Base-by-base conservation (phyloP, 2,797 vertebrate species). In the Sphenodon punctatus region DNA sequence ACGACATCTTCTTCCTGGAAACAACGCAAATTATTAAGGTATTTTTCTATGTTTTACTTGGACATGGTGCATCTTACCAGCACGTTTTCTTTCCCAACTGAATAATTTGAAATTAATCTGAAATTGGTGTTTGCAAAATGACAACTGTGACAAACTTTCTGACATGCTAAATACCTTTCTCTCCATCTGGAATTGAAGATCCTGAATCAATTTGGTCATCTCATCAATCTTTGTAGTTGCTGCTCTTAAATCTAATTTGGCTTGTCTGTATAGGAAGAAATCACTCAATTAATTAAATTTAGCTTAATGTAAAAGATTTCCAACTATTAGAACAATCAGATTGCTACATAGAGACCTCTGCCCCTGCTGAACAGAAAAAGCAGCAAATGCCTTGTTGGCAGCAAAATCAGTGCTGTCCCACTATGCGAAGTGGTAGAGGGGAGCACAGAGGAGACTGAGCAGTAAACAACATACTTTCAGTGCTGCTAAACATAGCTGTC, bases 161-260 rank as follows among this genome's bases (percentile, higher is more conserved):
- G 43, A 49, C 71, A 76, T 32, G 63, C 36, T 39, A 60, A 94
- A 89, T 94, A 99, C 98, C 96, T 94, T 96, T 93, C 95, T 97
- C 69, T 97, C 95, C 86, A 98, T 88, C 32, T 97, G 96, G 22
- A 93, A 95, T 87, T 97, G 97, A 82, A 98, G 84, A 45, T 86
- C 95, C 89, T 98, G 96, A 55, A 95, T 83, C 67, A 97, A 58
- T 79, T 93, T 96, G 61, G 94, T 97, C 95, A 98, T 96, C 94
- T 98, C 98, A 53, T 97, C 97, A 84, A 97, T 95, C 90, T 97
- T 98, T 43, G 94, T 89, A 30, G 94, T 93, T 86, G 98, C 96
- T 17, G 93, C 94, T 90, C 97, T 96, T 73, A 97, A 89, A 72
- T 99, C 97, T 82, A 93, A 82, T 92, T 97, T 99, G 58, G 97